Conservation (phyloP, 2,888 invertebrate species). For the Drosophila koepferae region DNA sequence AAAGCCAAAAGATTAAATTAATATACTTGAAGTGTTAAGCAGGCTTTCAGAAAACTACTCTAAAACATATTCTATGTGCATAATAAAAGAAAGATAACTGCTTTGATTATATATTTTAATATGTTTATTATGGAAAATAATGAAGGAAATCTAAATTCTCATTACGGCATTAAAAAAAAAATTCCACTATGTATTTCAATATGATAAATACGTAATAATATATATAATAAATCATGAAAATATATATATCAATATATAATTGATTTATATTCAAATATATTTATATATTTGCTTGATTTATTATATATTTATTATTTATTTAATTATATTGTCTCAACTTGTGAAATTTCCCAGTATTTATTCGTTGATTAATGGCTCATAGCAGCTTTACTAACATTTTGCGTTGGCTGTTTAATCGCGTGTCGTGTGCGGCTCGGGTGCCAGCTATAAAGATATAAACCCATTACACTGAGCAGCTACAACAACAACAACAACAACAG, state of each 20-base stretch:
- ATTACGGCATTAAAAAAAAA: no score
- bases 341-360: conserved; percentile 3
- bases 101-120: background rate
- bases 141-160: no score
- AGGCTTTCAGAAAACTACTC: background rate
- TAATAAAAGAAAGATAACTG: background rate
- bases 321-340: background rate
- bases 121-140: background rate
- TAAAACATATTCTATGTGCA: background rate
- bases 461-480: conserved; percentile 48
- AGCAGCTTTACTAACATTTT: conserved; percentile 5
- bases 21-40: background rate
- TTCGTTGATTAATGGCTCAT: background rate
- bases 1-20: background rate
- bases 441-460: conserved; percentile 70
- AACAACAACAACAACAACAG: conserved; percentile 6
- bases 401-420: conserved; percentile 58
- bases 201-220: no score
- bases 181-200: no score
- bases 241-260: no score
- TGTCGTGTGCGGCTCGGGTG: conserved; percentile 50
- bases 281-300: background rate
- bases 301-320: background rate
- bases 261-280: no score
- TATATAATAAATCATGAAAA: no score